Evolutionary conservation across 2,113 vertebrate species (phyloP).

Genomic region (Labeo catla): DNA sequence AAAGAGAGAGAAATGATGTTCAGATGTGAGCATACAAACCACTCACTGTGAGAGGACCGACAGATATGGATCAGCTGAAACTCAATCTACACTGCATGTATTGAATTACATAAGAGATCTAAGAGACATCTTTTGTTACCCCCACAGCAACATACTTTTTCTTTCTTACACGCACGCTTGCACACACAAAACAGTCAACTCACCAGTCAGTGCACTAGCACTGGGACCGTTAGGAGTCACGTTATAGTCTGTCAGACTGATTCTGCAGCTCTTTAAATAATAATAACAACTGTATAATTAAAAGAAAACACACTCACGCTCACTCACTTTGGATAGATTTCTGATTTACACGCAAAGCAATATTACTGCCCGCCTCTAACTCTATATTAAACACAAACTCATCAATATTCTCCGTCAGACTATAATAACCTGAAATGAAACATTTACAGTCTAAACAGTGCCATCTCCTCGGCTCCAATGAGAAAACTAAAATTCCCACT

Average conservation of each 20-base stretch:
- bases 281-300: neutral
- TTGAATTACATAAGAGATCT: conserved; percentile 43
- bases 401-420: conserved; percentile 2
- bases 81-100: conserved; percentile 33
- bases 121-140: conserved; percentile 28
- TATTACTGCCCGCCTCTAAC: neutral
- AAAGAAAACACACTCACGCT: neutral
- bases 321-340: neutral
- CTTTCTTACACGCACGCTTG: neutral
- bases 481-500: conserved; percentile 26
- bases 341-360: neutral
- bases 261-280: neutral
- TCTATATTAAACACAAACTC: neutral
- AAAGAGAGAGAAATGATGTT: conserved; percentile 40
- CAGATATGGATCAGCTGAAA: conserved; percentile 40
- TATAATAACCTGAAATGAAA: conserved; percentile 26
- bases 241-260: conserved; percentile 12
- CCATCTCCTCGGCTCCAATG: neutral
- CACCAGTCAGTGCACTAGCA: conserved; percentile 4
- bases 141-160: neutral
- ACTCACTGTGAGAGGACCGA: conserved; percentile 38
- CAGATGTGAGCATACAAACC: conserved; percentile 40
- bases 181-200: conserved; percentile 16
- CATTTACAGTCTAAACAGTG: conserved; percentile 15
- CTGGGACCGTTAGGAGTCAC: conserved; percentile 22